Percentiles rank a stretch among this genome's conserved stretches.
phyloP scores from a whole-genome alignment of 2,888 invertebrate species.

The Agonopterix subpropinquella region DNA sequence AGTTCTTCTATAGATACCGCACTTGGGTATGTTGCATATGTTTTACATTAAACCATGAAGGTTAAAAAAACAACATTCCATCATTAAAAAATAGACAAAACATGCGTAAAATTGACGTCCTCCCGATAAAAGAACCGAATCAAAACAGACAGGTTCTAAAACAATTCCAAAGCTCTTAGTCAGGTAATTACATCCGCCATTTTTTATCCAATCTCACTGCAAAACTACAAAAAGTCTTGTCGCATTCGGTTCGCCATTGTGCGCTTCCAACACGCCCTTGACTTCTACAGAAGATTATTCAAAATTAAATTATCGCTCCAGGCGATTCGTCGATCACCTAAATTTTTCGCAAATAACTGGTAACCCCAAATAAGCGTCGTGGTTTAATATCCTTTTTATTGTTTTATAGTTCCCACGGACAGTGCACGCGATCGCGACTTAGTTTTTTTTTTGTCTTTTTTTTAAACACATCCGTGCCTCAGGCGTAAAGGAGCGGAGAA shows the following conservation, averaged over 20 bases:
- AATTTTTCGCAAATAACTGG: constrained; percentile 51
- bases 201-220: constrained; percentile 25
- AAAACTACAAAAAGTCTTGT: constrained; percentile 28
- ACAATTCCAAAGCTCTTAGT: constrained; percentile 27
- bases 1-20: no score
- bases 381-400: constrained; percentile 48
- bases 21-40: no score
- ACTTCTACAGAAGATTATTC: constrained; percentile 14
- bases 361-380: constrained; percentile 43
- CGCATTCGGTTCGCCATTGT: constrained; percentile 42
- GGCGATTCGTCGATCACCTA: constrained; percentile 27
- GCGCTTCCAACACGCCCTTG: constrained; percentile 23
- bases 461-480: constrained; percentile 57
- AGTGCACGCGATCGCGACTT: constrained; percentile 53
- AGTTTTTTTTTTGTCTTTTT: constrained; percentile 31
- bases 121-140: constrained; percentile 23
- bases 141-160: constrained; percentile 19
- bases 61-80: no score
- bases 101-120: constrained; percentile 13
- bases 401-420: constrained; percentile 61
- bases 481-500: constrained; percentile 47
- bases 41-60: no score
- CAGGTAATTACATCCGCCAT: constrained; percentile 51
- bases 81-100: no score
- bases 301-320: constrained; percentile 15